Conservation (phyloP, 2,113 vertebrate species). For the Dendropsophus ebraccatus region DNA sequence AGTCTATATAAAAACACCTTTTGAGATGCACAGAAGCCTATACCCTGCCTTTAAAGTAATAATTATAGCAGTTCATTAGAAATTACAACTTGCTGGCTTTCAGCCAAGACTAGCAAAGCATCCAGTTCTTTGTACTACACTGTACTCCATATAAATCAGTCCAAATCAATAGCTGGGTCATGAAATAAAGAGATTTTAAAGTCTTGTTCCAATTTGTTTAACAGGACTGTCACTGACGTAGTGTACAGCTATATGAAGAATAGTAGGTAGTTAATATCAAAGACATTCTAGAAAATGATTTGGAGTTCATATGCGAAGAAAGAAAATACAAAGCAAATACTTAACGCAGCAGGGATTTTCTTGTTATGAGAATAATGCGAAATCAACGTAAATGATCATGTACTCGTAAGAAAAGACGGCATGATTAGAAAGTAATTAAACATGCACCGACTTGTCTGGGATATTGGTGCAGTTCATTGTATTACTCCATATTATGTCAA, state of each 20-base stretch:
- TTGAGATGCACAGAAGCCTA: neutral
- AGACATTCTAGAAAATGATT: neutral
- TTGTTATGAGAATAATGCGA: slow-evolving; percentile 30
- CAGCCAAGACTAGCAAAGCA: neutral
- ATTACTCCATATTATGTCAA: neutral
- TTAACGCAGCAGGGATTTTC: slow-evolving; percentile 22
- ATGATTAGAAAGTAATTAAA: slow-evolving; percentile 36
- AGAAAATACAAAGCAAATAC: slow-evolving; percentile 7
- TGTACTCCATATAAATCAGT: slow-evolving; percentile 16
- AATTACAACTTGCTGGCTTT: slow-evolving; percentile 11
- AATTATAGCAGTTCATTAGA: neutral
- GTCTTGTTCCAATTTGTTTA: slow-evolving; percentile 18
- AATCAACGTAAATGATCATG: slow-evolving; percentile 1
- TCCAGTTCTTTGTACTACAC: slow-evolving; percentile 9
- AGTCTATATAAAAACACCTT: neutral
- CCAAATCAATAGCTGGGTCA: slow-evolving; percentile 21
- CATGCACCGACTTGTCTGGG: slow-evolving; percentile 1
- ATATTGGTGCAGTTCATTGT: slow-evolving; percentile 21
- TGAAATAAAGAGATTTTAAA: slow-evolving; percentile 22
- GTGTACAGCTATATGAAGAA: slow-evolving; percentile 8
- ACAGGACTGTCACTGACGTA: neutral
- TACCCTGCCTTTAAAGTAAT: neutral
- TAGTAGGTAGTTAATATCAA: neutral
- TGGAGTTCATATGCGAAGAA: neutral
- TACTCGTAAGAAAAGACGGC: slow-evolving; percentile 10